Conservation (phyloP, 2,888 invertebrate species). For the Antitype chi region DNA sequence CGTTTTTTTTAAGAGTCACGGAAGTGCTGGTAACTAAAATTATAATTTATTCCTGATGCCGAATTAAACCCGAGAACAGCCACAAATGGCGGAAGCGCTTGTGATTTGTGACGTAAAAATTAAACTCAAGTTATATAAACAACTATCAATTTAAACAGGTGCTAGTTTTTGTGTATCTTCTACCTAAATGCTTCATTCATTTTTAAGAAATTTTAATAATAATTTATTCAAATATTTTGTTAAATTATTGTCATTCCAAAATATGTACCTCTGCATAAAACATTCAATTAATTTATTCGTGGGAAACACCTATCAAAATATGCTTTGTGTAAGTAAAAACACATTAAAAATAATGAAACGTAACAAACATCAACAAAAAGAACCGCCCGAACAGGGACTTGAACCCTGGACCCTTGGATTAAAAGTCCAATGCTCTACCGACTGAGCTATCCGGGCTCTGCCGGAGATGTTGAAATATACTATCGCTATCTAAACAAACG, state of each 20-base stretch:
- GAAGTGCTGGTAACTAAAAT: background rate
- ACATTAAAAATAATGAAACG: background rate
- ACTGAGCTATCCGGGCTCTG: conserved; percentile 91
- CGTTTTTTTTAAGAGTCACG: background rate
- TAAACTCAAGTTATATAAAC: background rate
- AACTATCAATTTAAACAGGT: background rate
- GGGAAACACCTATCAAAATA: background rate
- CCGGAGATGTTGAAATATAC: accelerated
- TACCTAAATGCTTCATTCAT: background rate
- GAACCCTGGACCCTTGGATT: conserved; percentile 91
- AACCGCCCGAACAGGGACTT: conserved; percentile 91
- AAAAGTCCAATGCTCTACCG: conserved; percentile 91
- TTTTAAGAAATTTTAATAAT: conserved; percentile 14
- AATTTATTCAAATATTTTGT: conserved; percentile 5
- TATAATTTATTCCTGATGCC: background rate
- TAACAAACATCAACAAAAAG: conserved; percentile 49
- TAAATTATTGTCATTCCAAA: background rate
- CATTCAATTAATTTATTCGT: background rate
- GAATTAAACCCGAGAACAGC: background rate
- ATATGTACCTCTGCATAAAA: background rate
- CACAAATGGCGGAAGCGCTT: background rate
- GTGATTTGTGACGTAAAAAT: background rate
- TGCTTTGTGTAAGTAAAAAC: background rate
- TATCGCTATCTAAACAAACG: background rate
- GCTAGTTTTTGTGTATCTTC: background rate